Base-by-base conservation (phyloP, 2,888 invertebrate genomes). In the Ametastegia equiseti region DNA sequence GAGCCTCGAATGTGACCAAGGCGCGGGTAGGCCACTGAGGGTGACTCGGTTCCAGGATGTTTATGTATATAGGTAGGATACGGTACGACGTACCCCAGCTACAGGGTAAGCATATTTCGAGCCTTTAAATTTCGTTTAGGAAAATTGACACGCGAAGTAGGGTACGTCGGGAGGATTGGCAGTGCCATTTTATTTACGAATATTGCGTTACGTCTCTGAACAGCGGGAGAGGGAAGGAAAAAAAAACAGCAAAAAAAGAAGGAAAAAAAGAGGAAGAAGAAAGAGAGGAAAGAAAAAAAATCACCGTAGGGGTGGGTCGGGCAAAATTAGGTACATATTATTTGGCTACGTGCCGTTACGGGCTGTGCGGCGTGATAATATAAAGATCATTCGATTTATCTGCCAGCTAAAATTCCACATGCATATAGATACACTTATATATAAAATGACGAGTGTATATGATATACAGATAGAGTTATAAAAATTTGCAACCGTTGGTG, bases 111-210 rank as follows among this genome's bases (percentile, higher is more conserved):
- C 80, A 80, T 80, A 73, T 71, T 81, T 63, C 19, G 54, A 50
- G 67, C 80, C 81, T 81, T 75, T 81, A 81, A 81, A 81, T 75
- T 73, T 77, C 73, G 75, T 81, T 81, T 81, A 81, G 57, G 42
- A 45, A 75, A 81, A 75, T 75, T 81, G 81, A 81, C 81, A 69
- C 67, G 67, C 47, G 36, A 50, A 39, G 47, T 33, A 36, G 79
- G 73, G 57, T 33, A 50, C 19, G 27, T 23, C 23, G 65, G 78
- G 78, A 39, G 42, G 45, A 60, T 80, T 60, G 75, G 81, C 75
- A 81, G 50, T 81, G 65, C 81, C 77, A 81, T 77, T 81, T 81
- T 81, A 77, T 81, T 81, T 77, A 81, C 81, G 81, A 81, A 73
- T 30, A 81, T 81, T 65, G 54, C 54, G 80, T 39, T 39, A 71